Conservation (phyloP, 35 echinoderm and acorn worm species). For the Lytechinus pictus region DNA sequence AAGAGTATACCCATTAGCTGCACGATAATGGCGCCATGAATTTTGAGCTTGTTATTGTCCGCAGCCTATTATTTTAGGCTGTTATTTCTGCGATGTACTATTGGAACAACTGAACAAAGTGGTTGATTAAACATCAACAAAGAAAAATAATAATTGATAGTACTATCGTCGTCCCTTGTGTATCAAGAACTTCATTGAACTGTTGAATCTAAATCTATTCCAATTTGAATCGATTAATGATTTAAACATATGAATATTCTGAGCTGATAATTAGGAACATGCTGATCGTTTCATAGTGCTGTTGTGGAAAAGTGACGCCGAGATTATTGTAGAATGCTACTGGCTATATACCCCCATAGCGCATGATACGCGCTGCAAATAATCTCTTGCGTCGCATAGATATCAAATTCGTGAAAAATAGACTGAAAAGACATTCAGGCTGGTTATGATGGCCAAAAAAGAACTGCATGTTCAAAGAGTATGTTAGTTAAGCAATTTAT, state of each 20-base stretch:
- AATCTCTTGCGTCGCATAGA: neutral
- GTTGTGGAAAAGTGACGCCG: neutral
- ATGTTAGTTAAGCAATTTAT: neutral
- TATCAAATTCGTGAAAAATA: neutral
- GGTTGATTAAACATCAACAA: too few relatives aligned
- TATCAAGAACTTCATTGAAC: too few relatives aligned
- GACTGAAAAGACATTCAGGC: neutral
- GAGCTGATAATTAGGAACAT: neutral
- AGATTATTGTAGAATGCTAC: neutral
- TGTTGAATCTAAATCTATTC: too few relatives aligned
- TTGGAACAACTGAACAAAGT: too few relatives aligned
- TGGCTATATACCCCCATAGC: neutral
- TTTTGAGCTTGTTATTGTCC: too few relatives aligned
- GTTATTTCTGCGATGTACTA: too few relatives aligned
- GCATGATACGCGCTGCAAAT: neutral
- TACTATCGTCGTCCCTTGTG: too few relatives aligned
- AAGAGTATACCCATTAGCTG: neutral
- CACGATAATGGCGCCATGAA: neutral
- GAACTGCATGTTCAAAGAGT: slow-evolving; percentile 2
- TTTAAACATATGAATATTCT: neutral
- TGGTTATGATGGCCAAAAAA: slow-evolving; percentile 2
- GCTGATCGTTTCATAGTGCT: neutral
- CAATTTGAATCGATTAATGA: neutral
- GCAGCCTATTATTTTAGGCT: too few relatives aligned
- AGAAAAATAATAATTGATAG: too few relatives aligned